Conservation (phyloP, 2,797 vertebrate species). For the Remorina albescens region DNA sequence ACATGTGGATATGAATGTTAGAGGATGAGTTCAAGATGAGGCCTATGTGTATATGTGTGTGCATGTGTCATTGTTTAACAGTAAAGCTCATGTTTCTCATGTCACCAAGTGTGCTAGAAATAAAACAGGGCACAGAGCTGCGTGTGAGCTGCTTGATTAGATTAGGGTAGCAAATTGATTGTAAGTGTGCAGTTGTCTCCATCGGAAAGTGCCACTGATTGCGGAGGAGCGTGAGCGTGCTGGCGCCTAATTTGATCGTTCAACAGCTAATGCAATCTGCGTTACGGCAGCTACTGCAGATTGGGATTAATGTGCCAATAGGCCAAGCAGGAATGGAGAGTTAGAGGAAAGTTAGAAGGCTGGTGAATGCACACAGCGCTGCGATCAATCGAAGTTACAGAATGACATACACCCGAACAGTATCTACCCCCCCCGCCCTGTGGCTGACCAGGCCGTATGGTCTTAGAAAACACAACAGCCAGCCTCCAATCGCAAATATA, state of each 20-base stretch:
- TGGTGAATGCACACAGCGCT: slow-evolving; percentile 30
- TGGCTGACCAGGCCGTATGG: slow-evolving; percentile 8
- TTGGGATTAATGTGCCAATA: slow-evolving; percentile 76
- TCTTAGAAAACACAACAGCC: slow-evolving; percentile 25
- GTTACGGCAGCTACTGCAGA: slow-evolving; percentile 67
- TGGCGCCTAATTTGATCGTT: slow-evolving; percentile 79
- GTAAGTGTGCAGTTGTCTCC: slow-evolving; percentile 74
- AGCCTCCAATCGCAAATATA: background rate
- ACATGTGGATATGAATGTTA: slow-evolving; percentile 43
- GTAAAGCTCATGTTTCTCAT: slow-evolving; percentile 64
- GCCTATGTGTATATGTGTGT: slow-evolving; percentile 22
- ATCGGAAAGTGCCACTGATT: slow-evolving; percentile 77
- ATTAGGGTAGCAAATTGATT: slow-evolving; percentile 82
- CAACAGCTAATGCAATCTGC: slow-evolving; percentile 77
- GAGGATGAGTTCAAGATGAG: slow-evolving; percentile 18
- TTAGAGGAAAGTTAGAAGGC: slow-evolving; percentile 36
- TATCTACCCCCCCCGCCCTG: slow-evolving; percentile 7
- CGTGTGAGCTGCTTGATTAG: slow-evolving; percentile 68
- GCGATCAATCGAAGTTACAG: slow-evolving; percentile 59
- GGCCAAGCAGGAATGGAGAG: slow-evolving; percentile 53
- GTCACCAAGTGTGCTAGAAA: slow-evolving; percentile 60
- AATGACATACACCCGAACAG: slow-evolving; percentile 19
- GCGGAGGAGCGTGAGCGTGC: slow-evolving; percentile 70
- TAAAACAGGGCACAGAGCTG: slow-evolving; percentile 43
- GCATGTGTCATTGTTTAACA: slow-evolving; percentile 46